Evolutionary conservation across 2,113 vertebrate species (phyloP).

Genomic region (Promerops cafer): DNA sequence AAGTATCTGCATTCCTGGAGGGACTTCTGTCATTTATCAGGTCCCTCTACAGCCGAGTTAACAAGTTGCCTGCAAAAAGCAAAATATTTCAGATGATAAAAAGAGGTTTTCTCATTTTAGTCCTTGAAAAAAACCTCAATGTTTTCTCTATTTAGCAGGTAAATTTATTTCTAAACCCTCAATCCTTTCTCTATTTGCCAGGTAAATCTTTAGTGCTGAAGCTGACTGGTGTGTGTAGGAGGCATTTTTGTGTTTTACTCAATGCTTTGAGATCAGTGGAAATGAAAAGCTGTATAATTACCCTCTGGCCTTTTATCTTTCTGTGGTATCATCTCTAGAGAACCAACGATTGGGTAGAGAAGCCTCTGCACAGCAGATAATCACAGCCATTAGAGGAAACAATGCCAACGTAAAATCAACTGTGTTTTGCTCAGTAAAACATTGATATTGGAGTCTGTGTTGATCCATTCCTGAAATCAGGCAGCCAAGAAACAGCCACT

Average conservation of each 20-base stretch:
- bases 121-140: background rate
- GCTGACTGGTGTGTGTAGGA: background rate
- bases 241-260: background rate
- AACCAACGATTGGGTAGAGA: background rate
- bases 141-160: background rate
- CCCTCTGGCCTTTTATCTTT: conserved; percentile 25
- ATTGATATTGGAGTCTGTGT: background rate
- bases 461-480: background rate
- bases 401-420: background rate
- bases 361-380: background rate
- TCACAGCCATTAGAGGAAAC: background rate
- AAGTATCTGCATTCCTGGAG: background rate
- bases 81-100: background rate
- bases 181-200: background rate
- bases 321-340: background rate
- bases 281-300: conserved; percentile 37
- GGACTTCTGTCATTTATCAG: background rate
- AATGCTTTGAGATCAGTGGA: background rate
- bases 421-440: background rate
- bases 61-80: background rate
- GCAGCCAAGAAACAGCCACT: background rate
- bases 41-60: background rate
- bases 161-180: background rate
- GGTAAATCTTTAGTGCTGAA: background rate
- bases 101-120: background rate